phyloP scores from a whole-genome alignment of 2,888 invertebrate species.

The Agapostemon virescens region DNA sequence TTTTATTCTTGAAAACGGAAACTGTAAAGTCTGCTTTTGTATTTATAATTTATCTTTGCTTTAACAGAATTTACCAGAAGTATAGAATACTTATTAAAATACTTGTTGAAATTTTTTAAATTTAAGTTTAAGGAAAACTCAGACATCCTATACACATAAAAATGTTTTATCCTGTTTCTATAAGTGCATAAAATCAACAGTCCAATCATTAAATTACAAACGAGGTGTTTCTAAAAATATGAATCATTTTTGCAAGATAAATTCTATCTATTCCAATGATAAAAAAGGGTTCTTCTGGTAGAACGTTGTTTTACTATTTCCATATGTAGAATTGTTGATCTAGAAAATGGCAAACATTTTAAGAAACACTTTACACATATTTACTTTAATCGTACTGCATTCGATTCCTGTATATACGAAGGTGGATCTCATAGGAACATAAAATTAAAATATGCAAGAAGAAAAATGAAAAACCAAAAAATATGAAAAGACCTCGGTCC shows the following conservation, averaged over 20 bases:
- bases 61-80: no score
- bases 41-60: not conserved
- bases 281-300: not conserved
- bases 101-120: no score
- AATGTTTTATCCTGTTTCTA: not conserved
- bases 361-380: not conserved
- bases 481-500: not conserved
- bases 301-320: not conserved
- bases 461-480: conserved; percentile 3
- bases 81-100: no score
- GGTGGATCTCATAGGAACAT: conserved; percentile 22
- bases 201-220: not conserved
- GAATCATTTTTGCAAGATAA: not conserved
- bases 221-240: not conserved
- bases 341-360: not conserved
- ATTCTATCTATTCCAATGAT: not conserved
- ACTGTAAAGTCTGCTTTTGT: not conserved
- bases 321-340: not conserved
- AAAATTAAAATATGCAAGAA: not conserved
- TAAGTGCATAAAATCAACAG: conserved; percentile 3
- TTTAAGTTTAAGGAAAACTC: not conserved
- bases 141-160: not conserved
- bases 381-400: conserved; percentile 23
- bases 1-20: not conserved
- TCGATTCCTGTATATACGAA: conserved; percentile 6